These are phyloP conservation scores for Habroteleia sp. DNA, from an alignment of 2,888 invertebrate species.

Conservation along the genomic window DNA sequence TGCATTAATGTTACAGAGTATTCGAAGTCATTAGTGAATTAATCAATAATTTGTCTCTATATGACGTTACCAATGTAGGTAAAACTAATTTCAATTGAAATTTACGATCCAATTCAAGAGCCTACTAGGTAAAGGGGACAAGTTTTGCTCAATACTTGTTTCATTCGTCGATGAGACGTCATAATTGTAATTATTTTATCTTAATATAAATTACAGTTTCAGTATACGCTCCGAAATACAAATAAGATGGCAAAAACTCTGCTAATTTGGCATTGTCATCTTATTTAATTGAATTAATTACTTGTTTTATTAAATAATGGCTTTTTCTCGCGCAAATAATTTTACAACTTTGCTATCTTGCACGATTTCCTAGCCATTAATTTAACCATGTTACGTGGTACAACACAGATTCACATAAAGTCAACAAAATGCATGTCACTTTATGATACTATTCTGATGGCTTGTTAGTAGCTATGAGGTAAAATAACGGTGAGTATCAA, in stretches of 20 bases:
- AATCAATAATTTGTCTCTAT: constrained; percentile 50
- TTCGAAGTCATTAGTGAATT: constrained; percentile 47
- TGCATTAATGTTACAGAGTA: constrained; percentile 42
- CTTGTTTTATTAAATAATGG: no score
- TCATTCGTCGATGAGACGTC: constrained; percentile 32
- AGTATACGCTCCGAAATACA: no score
- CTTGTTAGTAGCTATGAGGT: constrained; percentile 15
- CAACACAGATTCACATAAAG: constrained; percentile 21
- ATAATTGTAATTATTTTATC: constrained; percentile 38
- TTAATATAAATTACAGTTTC: constrained; percentile 7
- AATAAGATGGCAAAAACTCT: no score
- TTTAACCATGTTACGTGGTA: constrained; percentile 1
- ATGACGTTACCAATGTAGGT: constrained; percentile 29
- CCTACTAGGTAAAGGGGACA: constrained; percentile 48
- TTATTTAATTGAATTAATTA: no score
- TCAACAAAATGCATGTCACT: constrained; percentile 15
- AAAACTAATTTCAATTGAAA: constrained; percentile 58
- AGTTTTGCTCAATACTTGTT: constrained; percentile 41
- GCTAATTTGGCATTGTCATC: no score
- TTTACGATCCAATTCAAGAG: constrained; percentile 50
- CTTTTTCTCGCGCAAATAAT: no score
- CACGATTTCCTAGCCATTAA: constrained; percentile 10
- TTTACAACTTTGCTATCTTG: no score
- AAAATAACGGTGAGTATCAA: constrained; percentile 14
- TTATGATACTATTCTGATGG: constrained; percentile 28